These are phyloP conservation scores for Chymomyza fuscimana DNA, from an alignment of 2,888 invertebrate species.

Conservation along the genomic window DNA sequence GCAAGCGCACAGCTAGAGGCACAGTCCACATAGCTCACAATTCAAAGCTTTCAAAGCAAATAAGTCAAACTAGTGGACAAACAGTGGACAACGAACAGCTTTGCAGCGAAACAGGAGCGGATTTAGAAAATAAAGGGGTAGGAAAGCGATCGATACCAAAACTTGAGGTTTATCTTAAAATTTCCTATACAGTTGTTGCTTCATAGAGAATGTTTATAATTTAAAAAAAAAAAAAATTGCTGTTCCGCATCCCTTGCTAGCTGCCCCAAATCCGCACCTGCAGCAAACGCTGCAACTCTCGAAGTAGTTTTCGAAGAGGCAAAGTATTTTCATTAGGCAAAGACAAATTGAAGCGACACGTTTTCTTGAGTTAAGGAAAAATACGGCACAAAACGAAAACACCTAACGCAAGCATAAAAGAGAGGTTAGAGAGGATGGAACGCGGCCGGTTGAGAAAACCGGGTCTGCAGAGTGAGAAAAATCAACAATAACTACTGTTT, in stretches of 20 bases:
- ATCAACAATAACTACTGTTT: constrained; percentile 58
- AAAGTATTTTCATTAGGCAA: constrained; percentile 63
- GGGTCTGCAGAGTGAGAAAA: constrained; percentile 47
- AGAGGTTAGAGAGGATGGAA: constrained; percentile 10
- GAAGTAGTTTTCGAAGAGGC: neutral
- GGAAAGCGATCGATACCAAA: too few relatives aligned
- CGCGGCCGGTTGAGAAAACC: neutral
- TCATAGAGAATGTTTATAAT: too few relatives aligned
- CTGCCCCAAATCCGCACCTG: too few relatives aligned
- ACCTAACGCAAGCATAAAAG: constrained; percentile 66
- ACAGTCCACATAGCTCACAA: constrained; percentile 30
- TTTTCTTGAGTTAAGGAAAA: constrained; percentile 30
- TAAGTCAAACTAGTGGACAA: constrained; percentile 20
- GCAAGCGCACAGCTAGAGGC: neutral
- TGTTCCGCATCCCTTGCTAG: too few relatives aligned
- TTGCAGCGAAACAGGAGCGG: too few relatives aligned
- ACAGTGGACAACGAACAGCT: constrained; percentile 12
- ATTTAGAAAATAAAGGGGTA: too few relatives aligned
- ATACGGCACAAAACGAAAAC: constrained; percentile 39
- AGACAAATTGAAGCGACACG: constrained; percentile 67
- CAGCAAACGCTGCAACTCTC: too few relatives aligned
- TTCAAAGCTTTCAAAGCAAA: constrained; percentile 51
- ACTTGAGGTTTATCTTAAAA: too few relatives aligned
- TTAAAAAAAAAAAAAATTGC: too few relatives aligned
- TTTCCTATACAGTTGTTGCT: too few relatives aligned